Evolutionary conservation across 2,888 invertebrate species (phyloP).

Genomic region (Lepeophtheirus nordmannii): DNA sequence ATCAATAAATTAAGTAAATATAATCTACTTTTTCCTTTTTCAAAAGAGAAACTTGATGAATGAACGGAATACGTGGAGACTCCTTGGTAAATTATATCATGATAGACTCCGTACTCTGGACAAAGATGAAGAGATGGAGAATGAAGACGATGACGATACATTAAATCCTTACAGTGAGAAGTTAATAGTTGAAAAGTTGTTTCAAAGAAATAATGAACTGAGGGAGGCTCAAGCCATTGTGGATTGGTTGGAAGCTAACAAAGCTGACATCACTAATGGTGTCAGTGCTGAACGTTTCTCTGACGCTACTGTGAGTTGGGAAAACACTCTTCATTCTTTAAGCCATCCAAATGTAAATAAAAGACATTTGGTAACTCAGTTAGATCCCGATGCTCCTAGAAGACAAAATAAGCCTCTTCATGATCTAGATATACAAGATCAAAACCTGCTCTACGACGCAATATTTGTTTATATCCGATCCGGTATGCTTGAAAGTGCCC

Average conservation of each 20-base stretch:
- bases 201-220: constrained; percentile 1
- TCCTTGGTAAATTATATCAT: constrained; percentile 59
- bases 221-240: constrained; percentile 52
- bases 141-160: constrained; percentile 15
- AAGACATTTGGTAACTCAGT: constrained; percentile 43
- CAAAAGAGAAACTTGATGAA: constrained; percentile 42
- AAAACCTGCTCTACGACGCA: constrained; percentile 43
- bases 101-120: constrained; percentile 28
- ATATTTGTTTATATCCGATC: constrained; percentile 63
- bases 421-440: constrained; percentile 71
- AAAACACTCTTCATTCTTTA: constrained; percentile 69
- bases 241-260: constrained; percentile 79
- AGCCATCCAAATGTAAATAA: constrained; percentile 37
- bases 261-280: constrained; percentile 41
- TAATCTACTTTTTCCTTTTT: constrained; percentile 27
- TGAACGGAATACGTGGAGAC: constrained; percentile 76
- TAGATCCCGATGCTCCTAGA: constrained; percentile 79
- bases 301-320: constrained; percentile 71
- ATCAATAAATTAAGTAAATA: too few species aligned
- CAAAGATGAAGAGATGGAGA: constrained; percentile 32
- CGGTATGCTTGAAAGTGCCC: constrained; percentile 68
- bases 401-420: constrained; percentile 62
- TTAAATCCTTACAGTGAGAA: constrained; percentile 28
- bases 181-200: constrained; percentile 40
- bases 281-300: constrained; percentile 52